Evolutionary conservation across 2,888 invertebrate genomes (phyloP), one percentile per base, ranked within the genome.

Genomic region (Slavum lentiscoides): DNA sequence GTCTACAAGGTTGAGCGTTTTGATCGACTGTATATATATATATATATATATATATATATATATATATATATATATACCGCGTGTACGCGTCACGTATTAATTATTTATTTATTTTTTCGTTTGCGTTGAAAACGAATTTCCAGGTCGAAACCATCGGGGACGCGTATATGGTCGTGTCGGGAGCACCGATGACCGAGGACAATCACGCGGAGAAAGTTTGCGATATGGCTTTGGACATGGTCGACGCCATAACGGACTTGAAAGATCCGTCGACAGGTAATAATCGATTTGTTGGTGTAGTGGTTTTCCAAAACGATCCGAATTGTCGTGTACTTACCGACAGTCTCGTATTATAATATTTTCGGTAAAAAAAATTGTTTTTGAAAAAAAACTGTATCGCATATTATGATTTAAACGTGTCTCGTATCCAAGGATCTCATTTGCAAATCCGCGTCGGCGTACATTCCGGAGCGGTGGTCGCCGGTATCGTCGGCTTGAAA

Each of bases 121-220:
- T 37, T 53, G 9, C 23, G 58, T 58, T 21, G 7, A 30, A 37
- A 13, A 30, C 19, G 15, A n/a, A 37, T 74, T 77, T 64, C 49
- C 86, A 96, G 95, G 95, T 96, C 61, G 98, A 98, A 88, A 98
- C 98, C 0, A 97, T 98, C 84, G 97, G 98, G 0, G 98, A 98
- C 86, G 98, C 98, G 0, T 98, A 98, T 86, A 97, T 98, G 97
- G 96, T 97, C 0, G 98, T 97, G 0, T 94, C 96, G 0, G 98
- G 98, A 0, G 97, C 97, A 0, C 97, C 97, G 0, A 94, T 94
- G 84, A 93, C 93, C 85, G 95, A 95, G 85, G 89, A 90, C 74
- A 94, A 95, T 85, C 98, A 98, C 86, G 96, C 97, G 0, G 93
- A 95, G 86, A 91, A 94, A 85, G 94, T 96, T 9, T 96, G 95